Base-by-base conservation (phyloP, 2,888 invertebrate species). In the Caenorhabditis virilis region DNA sequence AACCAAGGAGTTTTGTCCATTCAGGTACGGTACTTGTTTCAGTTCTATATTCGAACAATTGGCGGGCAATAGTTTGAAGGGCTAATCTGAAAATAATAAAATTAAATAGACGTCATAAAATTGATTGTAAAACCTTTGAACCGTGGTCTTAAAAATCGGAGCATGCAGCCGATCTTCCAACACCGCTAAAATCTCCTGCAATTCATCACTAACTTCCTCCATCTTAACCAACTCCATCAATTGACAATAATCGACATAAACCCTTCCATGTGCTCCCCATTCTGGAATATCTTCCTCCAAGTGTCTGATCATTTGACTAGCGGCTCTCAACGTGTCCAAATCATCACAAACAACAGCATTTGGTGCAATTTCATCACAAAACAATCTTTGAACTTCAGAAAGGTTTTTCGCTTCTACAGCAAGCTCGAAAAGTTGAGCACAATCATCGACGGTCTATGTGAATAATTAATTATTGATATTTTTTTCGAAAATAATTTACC, bases 301-400 rank as follows among this genome's bases (percentile, higher is more conserved):
- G n/a, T 65, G 54, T 25, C 62, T 66, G 51, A 74, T 53, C 47
- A 62, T 43, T 5, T 35, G 36, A 33, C 65, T 58, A 25, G 70
- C 59, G 4, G 52, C 45, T 33, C 51, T 42, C 20, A 74, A 58
- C 6, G 59, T 36, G 2, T 53, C 53, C 13, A 54, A 27, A 45
- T 72, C 69, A 13, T 65, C 67, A 13, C 57, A 45, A 0, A 65
- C 53, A 9, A 75, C 69, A 2, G 69, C 66, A 36, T 66, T 70
- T 16, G 75, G 72, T 2, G 75, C 75, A 15, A 75, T 72, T 11
- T 75, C 67, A 13, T 61, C 58, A 4, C 56, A 58, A 45, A 72
- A 72, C 6, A 71, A 27, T 16, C 56, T 50, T n/a, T 68, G 65
- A 11, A 64, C 63, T 30, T 63, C 56, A 3, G 27, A 9, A 11